phyloP scores from a whole-genome alignment of 2,888 invertebrate species.

The Drosophila gaucha region DNA sequence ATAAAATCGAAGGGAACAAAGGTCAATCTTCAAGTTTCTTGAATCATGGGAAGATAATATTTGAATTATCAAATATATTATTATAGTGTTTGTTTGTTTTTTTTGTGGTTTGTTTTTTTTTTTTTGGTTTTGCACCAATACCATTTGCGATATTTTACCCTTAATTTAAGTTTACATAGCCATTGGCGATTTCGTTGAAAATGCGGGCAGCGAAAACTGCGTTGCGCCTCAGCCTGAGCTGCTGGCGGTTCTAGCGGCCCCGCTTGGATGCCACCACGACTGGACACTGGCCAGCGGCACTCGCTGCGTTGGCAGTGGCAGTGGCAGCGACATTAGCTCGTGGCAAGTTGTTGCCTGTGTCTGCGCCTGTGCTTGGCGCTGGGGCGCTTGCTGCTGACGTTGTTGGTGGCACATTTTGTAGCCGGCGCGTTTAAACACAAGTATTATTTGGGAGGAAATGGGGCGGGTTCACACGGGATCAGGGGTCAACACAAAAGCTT shows the following conservation, averaged over 20 bases:
- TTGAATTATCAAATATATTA: conserved; percentile 14
- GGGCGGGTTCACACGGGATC: conserved; percentile 16
- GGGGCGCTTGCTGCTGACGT: conserved; percentile 40
- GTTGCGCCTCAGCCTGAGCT: conserved; percentile 55
- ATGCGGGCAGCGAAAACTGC: conserved; percentile 44
- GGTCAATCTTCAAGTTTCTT: conserved; percentile 1
- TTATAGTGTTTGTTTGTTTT: conserved; percentile 31
- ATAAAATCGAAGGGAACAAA: conserved; percentile 8
- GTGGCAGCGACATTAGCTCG: conserved; percentile 19
- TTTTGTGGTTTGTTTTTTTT: conserved; percentile 40
- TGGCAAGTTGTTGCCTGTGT: conserved; percentile 16
- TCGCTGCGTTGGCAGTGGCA: conserved; percentile 21
- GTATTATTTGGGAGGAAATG: background rate
- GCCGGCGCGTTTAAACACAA: conserved; percentile 45
- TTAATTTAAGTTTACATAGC: conserved; percentile 81
- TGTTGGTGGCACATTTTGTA: conserved; percentile 51
- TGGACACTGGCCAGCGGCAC: conserved; percentile 33
- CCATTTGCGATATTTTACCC: conserved; percentile 84
- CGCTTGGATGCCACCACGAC: conserved; percentile 44
- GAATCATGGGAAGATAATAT: conserved; percentile 6
- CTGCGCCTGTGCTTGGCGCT: conserved; percentile 34
- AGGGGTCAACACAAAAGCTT: conserved; percentile 60
- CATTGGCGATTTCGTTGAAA: conserved; percentile 59
- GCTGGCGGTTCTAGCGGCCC: conserved; percentile 50
- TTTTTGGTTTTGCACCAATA: conserved; percentile 81